Evolutionary conservation across 2,113 vertebrate species (phyloP).

Genomic region (Coracopsis vasa): DNA sequence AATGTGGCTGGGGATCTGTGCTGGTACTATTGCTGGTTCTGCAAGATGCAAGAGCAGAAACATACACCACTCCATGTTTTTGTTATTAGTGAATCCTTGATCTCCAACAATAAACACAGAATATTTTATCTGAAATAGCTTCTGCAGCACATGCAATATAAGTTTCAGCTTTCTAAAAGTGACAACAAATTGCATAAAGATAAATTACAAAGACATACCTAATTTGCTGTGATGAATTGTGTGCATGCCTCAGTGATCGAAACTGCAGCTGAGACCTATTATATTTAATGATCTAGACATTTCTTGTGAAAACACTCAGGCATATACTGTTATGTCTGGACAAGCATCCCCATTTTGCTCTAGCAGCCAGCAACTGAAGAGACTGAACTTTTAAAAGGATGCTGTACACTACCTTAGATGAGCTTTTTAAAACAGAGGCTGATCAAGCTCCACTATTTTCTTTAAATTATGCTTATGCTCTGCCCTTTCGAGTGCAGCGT

Average conservation of each 20-base stretch:
- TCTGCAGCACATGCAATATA: constrained; percentile 6
- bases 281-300: constrained; percentile 75
- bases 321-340: constrained; percentile 63
- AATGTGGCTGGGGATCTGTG: constrained; percentile 68
- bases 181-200: constrained; percentile 62
- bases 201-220: constrained; percentile 70
- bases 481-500: neutral
- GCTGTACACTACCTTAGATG: neutral
- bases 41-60: constrained; percentile 48
- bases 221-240: constrained; percentile 82
- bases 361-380: constrained; percentile 16
- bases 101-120: constrained; percentile 32
- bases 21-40: constrained; percentile 55
- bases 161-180: constrained; percentile 41
- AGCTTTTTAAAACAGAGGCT: neutral
- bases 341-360: constrained; percentile 30
- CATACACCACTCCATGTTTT: constrained; percentile 24
- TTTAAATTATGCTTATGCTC: neutral
- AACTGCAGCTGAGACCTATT: constrained; percentile 82
- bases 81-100: constrained; percentile 53
- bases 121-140: constrained; percentile 58
- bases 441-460: neutral
- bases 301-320: constrained; percentile 74
- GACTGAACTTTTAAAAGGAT: neutral
- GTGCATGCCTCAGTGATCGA: constrained; percentile 75